Conservation (phyloP, 2,888 invertebrate genomes). For the Dryococelus australis region DNA sequence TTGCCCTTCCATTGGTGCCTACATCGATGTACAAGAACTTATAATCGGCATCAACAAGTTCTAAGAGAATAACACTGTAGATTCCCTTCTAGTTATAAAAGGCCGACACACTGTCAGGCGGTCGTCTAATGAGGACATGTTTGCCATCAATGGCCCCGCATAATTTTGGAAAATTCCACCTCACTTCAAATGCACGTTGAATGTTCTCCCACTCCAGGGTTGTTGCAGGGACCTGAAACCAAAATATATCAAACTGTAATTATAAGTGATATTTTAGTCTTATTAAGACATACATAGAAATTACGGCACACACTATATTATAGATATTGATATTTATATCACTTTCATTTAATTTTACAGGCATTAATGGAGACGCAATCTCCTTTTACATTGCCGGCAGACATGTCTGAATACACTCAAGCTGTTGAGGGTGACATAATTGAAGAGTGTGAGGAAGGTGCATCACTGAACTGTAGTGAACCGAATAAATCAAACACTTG, state of each 20-base stretch:
- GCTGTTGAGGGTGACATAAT: too few relatives aligned
- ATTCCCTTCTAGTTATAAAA: neutral
- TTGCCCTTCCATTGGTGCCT: neutral
- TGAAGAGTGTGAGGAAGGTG: too few relatives aligned
- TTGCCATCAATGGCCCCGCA: neutral
- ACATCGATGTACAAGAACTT: conserved; percentile 17
- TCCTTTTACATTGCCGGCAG: too few relatives aligned
- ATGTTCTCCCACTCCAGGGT: neutral
- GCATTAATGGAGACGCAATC: too few relatives aligned
- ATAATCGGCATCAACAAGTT: neutral
- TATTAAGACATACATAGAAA: too few relatives aligned
- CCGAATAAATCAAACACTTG: too few relatives aligned
- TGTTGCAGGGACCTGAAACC: neutral
- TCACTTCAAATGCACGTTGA: neutral
- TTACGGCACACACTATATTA: too few relatives aligned
- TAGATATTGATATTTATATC: too few relatives aligned
- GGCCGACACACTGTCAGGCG: neutral
- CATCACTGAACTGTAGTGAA: too few relatives aligned
- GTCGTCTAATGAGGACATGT: neutral
- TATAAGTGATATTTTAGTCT: too few relatives aligned
- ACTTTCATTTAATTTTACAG: too few relatives aligned
- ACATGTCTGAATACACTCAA: too few relatives aligned
- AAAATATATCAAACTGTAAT: neutral
- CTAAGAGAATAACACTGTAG: neutral
- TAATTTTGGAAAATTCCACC: neutral